Evolutionary conservation across 2,113 vertebrate species (phyloP), one percentile per base, ranked within the genome.

Genomic region (Dolichallabes microphthalmus): DNA sequence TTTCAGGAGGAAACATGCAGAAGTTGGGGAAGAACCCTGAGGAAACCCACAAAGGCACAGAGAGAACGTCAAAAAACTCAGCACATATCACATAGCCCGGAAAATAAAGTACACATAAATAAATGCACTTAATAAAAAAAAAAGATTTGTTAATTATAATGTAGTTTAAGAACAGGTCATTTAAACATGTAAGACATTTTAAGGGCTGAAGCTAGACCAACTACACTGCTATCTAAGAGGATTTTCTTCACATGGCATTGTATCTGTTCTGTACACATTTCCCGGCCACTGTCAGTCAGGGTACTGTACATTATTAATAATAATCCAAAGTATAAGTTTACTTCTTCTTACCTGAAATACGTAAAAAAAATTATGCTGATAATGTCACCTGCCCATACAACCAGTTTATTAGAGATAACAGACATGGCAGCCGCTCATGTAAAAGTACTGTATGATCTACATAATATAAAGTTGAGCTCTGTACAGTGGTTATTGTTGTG

Each of bases 171-270:
- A 64, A 12, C 11, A 14, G 5, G 14, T 64, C 3, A 64, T 64
- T 64, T 13, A n/a, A 64, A 25, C 58, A n/a, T 63, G 61, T 45
- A 45, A 0, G 45, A 6, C 45, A 45, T 45, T 45, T 45, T 45
- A 45, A 45, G 45, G 6, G 3, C 53, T 52, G 25, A 25, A 19
- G 22, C 8, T 8, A 13, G 27, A 53, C 12, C n/a, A 53, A 15
- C 66, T 25, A 85, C 39, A 39, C 45, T 20, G 79, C 53, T 30
- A 71, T 73, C 30, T 71, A 81, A 85, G 68, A 86, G 85, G 78
- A 81, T 81, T 82, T 82, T 14, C 45, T 30, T 11, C 64, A 69
- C 64, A 7, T 45, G 68, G 17, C 13, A 50, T 17, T 69, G 30
- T 53, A 14, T 57, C 10, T 3, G 27, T 71, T 30, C 64, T 68